Percentiles rank a stretch among this genome's conserved stretches.
phyloP scores from a whole-genome alignment of 2,888 invertebrate species.

The Apodemia zela region DNA sequence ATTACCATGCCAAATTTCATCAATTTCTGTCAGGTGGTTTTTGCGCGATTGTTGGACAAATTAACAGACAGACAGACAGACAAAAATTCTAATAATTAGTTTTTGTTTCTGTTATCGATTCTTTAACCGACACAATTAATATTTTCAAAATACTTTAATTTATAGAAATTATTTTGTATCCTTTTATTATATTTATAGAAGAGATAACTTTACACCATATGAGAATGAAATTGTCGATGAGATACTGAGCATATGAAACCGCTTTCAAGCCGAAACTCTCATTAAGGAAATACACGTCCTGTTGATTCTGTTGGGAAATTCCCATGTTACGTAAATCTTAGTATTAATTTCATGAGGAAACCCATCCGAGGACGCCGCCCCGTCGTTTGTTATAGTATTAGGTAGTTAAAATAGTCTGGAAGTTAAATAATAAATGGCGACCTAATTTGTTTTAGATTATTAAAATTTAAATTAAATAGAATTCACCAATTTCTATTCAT shows the following conservation, averaged over 20 bases:
- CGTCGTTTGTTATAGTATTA: neutral
- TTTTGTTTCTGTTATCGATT: too few relatives aligned
- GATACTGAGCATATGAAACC: constrained; percentile 15
- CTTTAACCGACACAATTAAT: too few relatives aligned
- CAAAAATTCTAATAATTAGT: too few relatives aligned
- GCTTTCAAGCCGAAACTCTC: neutral
- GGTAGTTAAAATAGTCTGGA: constrained; percentile 3
- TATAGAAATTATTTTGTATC: too few relatives aligned
- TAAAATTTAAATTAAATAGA: too few relatives aligned
- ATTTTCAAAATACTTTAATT: too few relatives aligned
- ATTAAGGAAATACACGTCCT: constrained; percentile 1
- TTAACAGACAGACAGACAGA: too few relatives aligned
- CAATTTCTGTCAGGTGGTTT: too few relatives aligned
- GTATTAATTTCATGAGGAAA: constrained; percentile 11
- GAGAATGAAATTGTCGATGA: neutral
- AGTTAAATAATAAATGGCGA: constrained; percentile 11
- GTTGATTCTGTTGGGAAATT: constrained; percentile 13
- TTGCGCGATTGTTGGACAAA: too few relatives aligned
- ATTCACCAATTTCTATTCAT: too few relatives aligned
- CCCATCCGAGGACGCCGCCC: neutral
- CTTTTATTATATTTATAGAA: too few relatives aligned
- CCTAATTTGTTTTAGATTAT: neutral
- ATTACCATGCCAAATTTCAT: too few relatives aligned
- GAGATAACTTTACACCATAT: neutral
- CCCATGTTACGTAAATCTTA: constrained; percentile 9